Evolutionary conservation across 2,888 invertebrate species (phyloP).

Genomic region (Dasysyrphus tricinctus): DNA sequence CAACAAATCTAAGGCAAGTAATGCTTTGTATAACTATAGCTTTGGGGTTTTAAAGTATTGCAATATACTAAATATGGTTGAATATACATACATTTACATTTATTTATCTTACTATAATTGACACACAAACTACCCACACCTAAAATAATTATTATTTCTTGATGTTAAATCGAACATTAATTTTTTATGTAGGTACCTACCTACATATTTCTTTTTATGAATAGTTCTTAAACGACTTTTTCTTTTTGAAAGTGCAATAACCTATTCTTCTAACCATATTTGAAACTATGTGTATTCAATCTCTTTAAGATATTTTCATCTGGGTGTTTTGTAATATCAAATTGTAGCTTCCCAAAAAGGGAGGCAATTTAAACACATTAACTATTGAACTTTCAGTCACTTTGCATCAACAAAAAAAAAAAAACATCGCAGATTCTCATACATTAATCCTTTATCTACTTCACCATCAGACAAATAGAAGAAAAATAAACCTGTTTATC

Average conservation of each 20-base stretch:
- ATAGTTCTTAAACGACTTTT: background rate
- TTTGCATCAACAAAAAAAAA: background rate
- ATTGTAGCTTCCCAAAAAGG: conserved; percentile 1
- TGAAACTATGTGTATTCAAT: conserved; percentile 37
- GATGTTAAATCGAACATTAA: background rate
- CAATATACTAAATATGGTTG: conserved; percentile 32
- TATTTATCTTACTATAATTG: conserved; percentile 7
- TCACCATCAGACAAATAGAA: background rate
- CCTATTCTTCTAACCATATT: conserved; percentile 42
- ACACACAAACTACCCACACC: conserved; percentile 55
- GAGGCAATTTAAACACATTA: background rate
- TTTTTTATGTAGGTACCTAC: background rate
- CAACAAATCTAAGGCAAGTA: background rate
- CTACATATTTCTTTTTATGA: background rate
- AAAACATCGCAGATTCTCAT: background rate
- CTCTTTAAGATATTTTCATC: background rate
- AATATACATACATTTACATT: background rate
- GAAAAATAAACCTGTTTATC: conserved; percentile 6
- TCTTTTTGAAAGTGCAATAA: conserved; percentile 67
- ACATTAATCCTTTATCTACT: conserved; percentile 1
- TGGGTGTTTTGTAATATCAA: background rate
- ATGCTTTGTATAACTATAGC: background rate
- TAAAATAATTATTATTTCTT: conserved; percentile 2
- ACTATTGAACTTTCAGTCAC: background rate
- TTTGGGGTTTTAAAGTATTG: conserved; percentile 40